Percentiles rank a stretch among this genome's conserved stretches.
These are phyloP conservation scores for Xanthorhoe spadicearia DNA, from an alignment of 2,888 invertebrate genomes.

Conservation along the genomic window DNA sequence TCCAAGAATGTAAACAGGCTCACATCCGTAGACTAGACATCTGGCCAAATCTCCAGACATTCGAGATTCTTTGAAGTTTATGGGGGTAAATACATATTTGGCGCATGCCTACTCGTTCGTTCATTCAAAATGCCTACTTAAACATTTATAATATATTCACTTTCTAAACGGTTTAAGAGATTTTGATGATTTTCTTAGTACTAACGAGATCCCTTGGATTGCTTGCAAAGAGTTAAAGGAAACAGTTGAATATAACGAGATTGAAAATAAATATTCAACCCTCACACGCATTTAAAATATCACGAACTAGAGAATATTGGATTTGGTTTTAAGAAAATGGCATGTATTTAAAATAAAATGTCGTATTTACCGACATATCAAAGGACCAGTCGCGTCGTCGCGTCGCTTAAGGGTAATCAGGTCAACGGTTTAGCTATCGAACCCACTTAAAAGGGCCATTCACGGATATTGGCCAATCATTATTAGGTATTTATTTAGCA, in stretches of 20 bases:
- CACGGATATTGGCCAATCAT: constrained; percentile 4
- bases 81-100: neutral
- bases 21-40: neutral
- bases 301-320: neutral
- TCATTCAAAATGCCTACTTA: too few relatives aligned
- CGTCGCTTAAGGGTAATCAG: constrained; percentile 25
- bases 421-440: constrained; percentile 23
- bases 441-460: constrained; percentile 10
- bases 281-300: too few relatives aligned
- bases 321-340: too few relatives aligned
- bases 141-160: too few relatives aligned
- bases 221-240: too few relatives aligned
- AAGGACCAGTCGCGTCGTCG: constrained; percentile 5
- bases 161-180: too few relatives aligned
- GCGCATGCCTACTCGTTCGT: neutral
- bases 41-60: neutral
- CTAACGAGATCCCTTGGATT: too few relatives aligned
- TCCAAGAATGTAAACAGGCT: neutral
- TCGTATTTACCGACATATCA: constrained; percentile 11
- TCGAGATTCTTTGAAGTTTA: neutral
- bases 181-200: too few relatives aligned
- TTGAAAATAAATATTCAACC: too few relatives aligned
- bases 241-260: too few relatives aligned
- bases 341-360: too few relatives aligned
- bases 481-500: neutral